Evolutionary conservation across 2,888 invertebrate species (phyloP).

Genomic region (Drosophila villosipedis): DNA sequence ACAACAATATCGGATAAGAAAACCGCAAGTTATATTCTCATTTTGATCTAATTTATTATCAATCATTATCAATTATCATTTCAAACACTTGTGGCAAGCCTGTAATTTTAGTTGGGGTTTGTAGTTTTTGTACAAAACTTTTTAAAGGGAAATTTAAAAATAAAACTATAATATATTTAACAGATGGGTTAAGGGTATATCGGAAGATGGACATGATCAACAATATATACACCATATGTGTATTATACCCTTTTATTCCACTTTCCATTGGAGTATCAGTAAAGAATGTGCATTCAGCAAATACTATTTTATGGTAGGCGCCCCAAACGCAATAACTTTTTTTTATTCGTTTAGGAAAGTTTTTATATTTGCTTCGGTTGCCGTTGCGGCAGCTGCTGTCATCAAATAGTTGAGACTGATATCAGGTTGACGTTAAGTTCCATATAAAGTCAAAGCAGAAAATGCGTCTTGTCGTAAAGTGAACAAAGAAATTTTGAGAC

Average conservation of each 20-base stretch:
- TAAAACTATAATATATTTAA: not conserved
- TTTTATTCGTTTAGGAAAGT: not conserved
- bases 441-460: conserved; percentile 26
- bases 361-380: not conserved
- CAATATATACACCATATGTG: not conserved
- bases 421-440: conserved; percentile 59
- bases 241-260: not conserved
- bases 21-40: not conserved
- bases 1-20: not conserved
- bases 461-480: conserved; percentile 19
- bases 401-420: conserved; percentile 49
- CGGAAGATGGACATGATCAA: not conserved
- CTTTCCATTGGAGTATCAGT: not conserved
- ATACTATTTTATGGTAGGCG: conserved; percentile 10
- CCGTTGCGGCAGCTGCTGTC: conserved; percentile 26
- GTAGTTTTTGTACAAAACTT: not conserved
- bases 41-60: not conserved
- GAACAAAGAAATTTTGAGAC: conserved; percentile 35
- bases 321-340: conserved; percentile 1
- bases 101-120: not conserved
- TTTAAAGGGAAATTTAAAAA: not conserved
- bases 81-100: too few species aligned
- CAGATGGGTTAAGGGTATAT: not conserved
- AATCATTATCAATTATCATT: not conserved
- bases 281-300: not conserved